phyloP scores from a whole-genome alignment of 2,888 invertebrate genomes.

The Orthosia gracilis region DNA sequence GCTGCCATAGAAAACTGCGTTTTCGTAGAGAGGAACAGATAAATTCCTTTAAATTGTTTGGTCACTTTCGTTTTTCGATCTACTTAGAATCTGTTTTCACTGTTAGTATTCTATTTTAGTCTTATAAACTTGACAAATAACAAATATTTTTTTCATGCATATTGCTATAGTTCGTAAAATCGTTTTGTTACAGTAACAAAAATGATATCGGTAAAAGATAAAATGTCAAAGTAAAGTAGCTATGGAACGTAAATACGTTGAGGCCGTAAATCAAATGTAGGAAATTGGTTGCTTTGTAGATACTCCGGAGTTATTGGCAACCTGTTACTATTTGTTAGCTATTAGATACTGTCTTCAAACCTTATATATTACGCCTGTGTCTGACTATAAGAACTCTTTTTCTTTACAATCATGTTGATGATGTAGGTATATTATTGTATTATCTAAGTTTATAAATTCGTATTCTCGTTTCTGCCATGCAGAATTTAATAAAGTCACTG shows the following conservation, averaged over 20 bases:
- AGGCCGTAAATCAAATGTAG: conserved; percentile 34
- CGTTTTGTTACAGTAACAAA: not conserved
- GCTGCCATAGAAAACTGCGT: no score
- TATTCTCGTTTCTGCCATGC: no score
- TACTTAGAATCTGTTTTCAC: no score
- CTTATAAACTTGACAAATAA: no score
- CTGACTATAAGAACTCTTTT: not conserved
- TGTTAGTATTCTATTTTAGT: no score
- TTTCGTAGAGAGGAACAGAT: no score
- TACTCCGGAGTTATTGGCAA: conserved; percentile 40
- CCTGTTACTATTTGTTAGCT: conserved; percentile 39
- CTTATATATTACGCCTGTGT: conserved; percentile 7
- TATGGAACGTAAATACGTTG: not conserved
- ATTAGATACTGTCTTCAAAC: conserved; percentile 9
- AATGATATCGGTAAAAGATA: not conserved
- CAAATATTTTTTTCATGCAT: no score
- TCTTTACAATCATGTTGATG: not conserved
- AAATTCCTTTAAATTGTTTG: no score
- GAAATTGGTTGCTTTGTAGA: conserved; percentile 49
- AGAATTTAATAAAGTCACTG: no score
- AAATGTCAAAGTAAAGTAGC: conserved; percentile 13
- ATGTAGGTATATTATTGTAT: not conserved
- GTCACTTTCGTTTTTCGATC: no score
- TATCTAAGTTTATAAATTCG: not conserved
- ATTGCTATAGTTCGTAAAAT: not conserved